Percentiles rank a stretch among this genome's conserved stretches.
phyloP scores from a whole-genome alignment of 2,797 vertebrate genomes.

The Pangasius krempfi region DNA sequence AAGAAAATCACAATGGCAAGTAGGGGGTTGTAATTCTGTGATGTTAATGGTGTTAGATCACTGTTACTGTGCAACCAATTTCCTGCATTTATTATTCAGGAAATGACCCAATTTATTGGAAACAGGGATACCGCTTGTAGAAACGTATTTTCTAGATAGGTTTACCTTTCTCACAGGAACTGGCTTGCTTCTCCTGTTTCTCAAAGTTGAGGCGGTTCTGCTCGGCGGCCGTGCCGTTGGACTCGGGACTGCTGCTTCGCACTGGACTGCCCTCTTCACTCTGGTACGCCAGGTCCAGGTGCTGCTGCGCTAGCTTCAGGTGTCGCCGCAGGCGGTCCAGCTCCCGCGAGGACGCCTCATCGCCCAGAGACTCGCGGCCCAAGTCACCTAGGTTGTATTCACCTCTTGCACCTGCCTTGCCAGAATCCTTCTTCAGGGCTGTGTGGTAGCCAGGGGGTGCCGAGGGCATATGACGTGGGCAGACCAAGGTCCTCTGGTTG shows the following conservation, averaged over 20 bases:
- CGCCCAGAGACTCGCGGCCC: conserved; percentile 72
- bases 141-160: neutral
- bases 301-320: conserved; percentile 88
- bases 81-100: neutral
- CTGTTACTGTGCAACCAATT: neutral
- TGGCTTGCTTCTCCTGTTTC: conserved; percentile 84
- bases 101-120: neutral
- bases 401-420: conserved; percentile 63
- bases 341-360: conserved; percentile 74
- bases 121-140: neutral
- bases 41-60: neutral
- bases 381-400: conserved; percentile 79
- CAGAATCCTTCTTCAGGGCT: conserved; percentile 78
- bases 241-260: conserved; percentile 89
- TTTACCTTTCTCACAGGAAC: conserved; percentile 79
- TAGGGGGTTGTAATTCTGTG: neutral
- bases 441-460: conserved; percentile 88
- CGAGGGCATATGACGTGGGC: conserved; percentile 73
- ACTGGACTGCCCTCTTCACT: conserved; percentile 79
- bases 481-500: conserved; percentile 65
- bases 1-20: neutral
- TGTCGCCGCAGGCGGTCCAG: conserved; percentile 82
- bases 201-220: conserved; percentile 93
- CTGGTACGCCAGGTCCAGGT: conserved; percentile 87
- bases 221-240: conserved; percentile 84